Base-by-base conservation (phyloP, 2,113 vertebrate species). In the Jacana jacana region DNA sequence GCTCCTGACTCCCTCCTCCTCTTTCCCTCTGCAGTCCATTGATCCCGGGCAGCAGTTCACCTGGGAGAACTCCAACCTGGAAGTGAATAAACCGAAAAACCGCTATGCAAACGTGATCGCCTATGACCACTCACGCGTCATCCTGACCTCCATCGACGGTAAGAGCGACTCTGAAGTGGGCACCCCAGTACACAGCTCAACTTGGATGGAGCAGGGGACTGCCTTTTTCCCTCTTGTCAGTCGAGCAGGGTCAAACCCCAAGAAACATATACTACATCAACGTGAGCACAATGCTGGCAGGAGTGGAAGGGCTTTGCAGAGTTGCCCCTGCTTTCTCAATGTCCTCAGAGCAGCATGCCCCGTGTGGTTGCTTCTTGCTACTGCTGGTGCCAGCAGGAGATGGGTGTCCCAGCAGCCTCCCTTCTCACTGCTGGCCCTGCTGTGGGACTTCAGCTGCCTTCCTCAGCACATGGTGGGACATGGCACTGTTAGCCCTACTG, bases 71-170 rank as follows among this genome's bases (percentile, higher is more conserved):
- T 99, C 99, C 81, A 99, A 99, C 97, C 98, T 99, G 88, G 99
- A 99, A 95, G 99, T 99, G 94, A 99, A 99, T 94, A 99, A 99
- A 96, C 99, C 99, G 13, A 99, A 99, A 98, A 99, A 99, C 88
- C 99, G 99, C 95, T 99, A 99, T 65, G 99, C 99, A 92, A 99
- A 99, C 1, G 99, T 99, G 79, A 99, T 99, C 1, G 99, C 99
- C 79, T 99, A 99, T 4, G 99, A 99, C 96, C 99, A 99, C 95
- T 99, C 99, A 2, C 98, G 99, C 22, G 99, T 99, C 92, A 98
- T 99, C 96, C 98, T 99, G 66, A 98, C 98, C 48, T 98, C 98
- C 37, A 98, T 99, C 3, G 99, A 99, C 23, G 99, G 99, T 99
- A 96, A 99, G 99, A 75, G 40, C 14, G n/a, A 49, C n/a, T 63